Conservation (phyloP, 2,888 invertebrate species). For the Troides helena region DNA sequence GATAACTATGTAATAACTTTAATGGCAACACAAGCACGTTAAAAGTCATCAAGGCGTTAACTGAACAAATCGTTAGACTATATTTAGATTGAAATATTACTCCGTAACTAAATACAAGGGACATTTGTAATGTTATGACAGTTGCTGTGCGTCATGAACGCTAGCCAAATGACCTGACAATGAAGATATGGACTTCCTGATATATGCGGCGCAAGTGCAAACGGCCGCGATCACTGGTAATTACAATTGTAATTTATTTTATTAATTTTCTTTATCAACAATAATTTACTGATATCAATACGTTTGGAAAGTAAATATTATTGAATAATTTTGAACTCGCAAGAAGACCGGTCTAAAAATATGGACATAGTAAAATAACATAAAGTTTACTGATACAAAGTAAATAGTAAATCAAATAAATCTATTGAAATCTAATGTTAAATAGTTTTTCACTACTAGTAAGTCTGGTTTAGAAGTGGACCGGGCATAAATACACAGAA, state of each 20-base stretch:
- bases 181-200: slow-evolving; percentile 63
- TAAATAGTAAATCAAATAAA: neutral
- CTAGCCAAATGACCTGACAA: slow-evolving; percentile 66
- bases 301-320: neutral
- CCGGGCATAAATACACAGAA: no score
- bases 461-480: neutral
- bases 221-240: slow-evolving; percentile 35
- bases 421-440: neutral
- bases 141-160: slow-evolving; percentile 54
- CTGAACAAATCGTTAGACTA: slow-evolving; percentile 33
- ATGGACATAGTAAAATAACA: neutral
- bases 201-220: slow-evolving; percentile 60
- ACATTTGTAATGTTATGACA: slow-evolving; percentile 63
- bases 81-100: slow-evolving; percentile 46
- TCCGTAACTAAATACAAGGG: slow-evolving; percentile 48
- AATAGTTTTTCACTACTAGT: neutral
- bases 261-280: neutral
- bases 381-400: neutral
- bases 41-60: slow-evolving; percentile 40
- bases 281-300: neutral
- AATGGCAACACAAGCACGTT: slow-evolving; percentile 1
- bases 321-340: neutral
- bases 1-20: neutral
- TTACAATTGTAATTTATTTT: slow-evolving; percentile 39
- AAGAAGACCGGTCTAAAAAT: neutral